Base-by-base conservation (phyloP, 1,140 invertebrate species). In the Heliothis subflexa region DNA sequence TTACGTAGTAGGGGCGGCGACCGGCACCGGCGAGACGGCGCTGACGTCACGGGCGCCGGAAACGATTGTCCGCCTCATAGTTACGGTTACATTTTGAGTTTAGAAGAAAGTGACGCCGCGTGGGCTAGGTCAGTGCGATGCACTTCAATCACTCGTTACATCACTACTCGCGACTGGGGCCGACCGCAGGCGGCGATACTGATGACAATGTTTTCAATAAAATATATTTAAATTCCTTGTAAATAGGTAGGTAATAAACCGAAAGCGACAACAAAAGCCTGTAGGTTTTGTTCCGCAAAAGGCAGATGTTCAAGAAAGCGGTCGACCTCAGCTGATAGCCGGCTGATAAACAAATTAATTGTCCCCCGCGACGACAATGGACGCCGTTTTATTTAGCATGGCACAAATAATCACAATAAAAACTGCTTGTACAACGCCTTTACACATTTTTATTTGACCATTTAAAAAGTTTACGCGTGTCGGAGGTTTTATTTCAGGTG, bases 31-130 rank as follows among this genome's bases (percentile, higher is more conserved):
- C 84, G 89, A 88, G 91, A 91, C 91, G 86, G 78, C 83, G 80
- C 85, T 93, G 93, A 94, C 93, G 93, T 93, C 92, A 94, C 92
- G 86, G 92, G 93, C 93, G 93, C 91, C 93, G 93, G 93, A 94
- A 93, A 92, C 89, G 88, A 91, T 89, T 86, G 90, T 86, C 90
- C 88, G 90, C 88, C 82, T 93, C 91, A 91, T 94, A 94, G 91
- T 91, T 92, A 94, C 92, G 91, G 91, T 92, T 91, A 94, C 91
- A 91, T 92, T 93, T 93, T 92, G 90, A 92, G 87, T 92, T 93
- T 93, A 92, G 90, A 93, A 92, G 93, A 93, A 92, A 93, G 92
- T 92, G 81, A 83, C 80, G 81, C 72, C 84, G 86, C 85, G 86
- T 94, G 88, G 86, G 87, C 82, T 93, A 93, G 93, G 93, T 94